Evolutionary conservation across 2,888 invertebrate species (phyloP), one percentile per base, ranked within the genome.

Genomic region (Noctua janthina): DNA sequence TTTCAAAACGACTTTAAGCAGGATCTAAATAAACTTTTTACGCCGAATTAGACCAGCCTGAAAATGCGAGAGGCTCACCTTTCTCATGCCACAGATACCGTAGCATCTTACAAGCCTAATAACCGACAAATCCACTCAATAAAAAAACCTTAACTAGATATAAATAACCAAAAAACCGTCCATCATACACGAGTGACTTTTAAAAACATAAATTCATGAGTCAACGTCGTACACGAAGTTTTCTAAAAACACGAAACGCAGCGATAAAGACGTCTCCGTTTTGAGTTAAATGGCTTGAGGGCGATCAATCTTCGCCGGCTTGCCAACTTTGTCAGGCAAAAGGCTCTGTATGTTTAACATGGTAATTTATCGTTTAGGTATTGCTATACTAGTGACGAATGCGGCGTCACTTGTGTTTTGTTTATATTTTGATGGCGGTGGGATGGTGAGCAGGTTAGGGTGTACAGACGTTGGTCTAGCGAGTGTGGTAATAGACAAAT

Each of bases 241-340:
- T 84, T 79, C 69, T 81, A 71, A 87, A 54, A 89, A 88, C 87
- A 73, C 76, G 87, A 81, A 88, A 89, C 89, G 87, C 83, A 89
- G 84, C 88, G 87, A 87, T 90, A 88, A 90, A 91, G 88, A 85
- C 88, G 84, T 89, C 88, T 83, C 76, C 84, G 80, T 87, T 88
- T 87, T 89, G 87, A 84, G 89, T 91, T 88, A 86, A 91, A 90
- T 90, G 90, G 89, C 85, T 81, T 54, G 73, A 78, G 76, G 74
- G 92, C 89, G 90, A 94, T 94, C 94, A 93, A 94, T 94, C 94
- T 94, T 86, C 87, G 83, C 66, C 82, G 87, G 84, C 92, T 74
- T 81, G 87, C 82, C 92, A 91, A 92, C 90, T 92, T 91, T 91
- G 94, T 90, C 92, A 92, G 92, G 89, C 90, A 88, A 87, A 91